A percentile compares a stretch with the other conserved stretches of the same genome.
These are phyloP conservation scores for Pollenia labialis DNA, from an alignment of 2,888 invertebrate genomes.

Conservation along the genomic window DNA sequence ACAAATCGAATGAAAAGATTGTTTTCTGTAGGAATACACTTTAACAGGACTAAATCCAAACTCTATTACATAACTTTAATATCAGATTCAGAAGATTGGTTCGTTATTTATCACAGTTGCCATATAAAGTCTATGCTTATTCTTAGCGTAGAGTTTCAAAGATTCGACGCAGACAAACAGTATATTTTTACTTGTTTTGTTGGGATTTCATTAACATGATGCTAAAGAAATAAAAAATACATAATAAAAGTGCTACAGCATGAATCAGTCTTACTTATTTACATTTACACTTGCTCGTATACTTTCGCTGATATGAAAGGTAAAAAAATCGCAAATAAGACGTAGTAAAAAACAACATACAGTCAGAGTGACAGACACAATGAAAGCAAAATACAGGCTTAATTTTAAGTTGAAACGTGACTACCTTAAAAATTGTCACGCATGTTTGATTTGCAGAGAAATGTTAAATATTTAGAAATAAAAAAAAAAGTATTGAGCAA, in stretches of 20 bases:
- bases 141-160: too few species aligned
- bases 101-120: not conserved
- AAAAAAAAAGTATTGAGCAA: slow-evolving; percentile 2
- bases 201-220: not conserved
- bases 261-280: slow-evolving; percentile 26
- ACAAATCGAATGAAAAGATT: too few species aligned
- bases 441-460: slow-evolving; percentile 46
- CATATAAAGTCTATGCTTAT: not conserved
- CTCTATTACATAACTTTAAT: too few species aligned
- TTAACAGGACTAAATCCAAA: too few species aligned
- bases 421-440: slow-evolving; percentile 58
- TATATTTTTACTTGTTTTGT: not conserved
- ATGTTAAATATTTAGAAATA: not conserved
- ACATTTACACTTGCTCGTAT: slow-evolving; percentile 13
- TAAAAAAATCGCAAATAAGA: slow-evolving; percentile 52
- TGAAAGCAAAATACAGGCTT: slow-evolving; percentile 8
- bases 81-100: too few species aligned
- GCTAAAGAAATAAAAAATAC: not conserved
- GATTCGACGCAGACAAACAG: too few species aligned
- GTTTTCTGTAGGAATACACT: too few species aligned
- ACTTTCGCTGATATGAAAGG: slow-evolving; percentile 13
- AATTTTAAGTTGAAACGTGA: slow-evolving; percentile 55
- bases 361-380: not conserved
- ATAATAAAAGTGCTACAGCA: slow-evolving; percentile 47
- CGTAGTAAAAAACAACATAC: slow-evolving; percentile 1